Base-by-base conservation (phyloP, 2,888 invertebrate species). In the Cosmopolites sordidus region DNA sequence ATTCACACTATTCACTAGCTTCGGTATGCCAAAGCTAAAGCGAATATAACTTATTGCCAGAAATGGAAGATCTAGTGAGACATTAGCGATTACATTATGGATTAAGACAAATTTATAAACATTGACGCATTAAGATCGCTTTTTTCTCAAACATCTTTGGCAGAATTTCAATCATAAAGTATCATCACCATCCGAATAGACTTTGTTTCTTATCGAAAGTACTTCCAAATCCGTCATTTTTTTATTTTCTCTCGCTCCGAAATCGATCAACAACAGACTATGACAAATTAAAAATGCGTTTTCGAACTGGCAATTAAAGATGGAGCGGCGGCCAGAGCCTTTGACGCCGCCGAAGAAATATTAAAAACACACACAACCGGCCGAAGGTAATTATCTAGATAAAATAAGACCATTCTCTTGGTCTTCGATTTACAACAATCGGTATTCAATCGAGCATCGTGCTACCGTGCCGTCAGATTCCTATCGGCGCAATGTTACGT, bases 371-470 rank as follows among this genome's bases (percentile, higher is more conserved):
- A 12, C 11, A 33, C 12, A 3, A 11, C 33, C 11, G 33, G 4
- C 33, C 33, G 11, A 12, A 33, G 11, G 33, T 33, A 33, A 33
- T 33, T 33, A 33, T 33, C 33, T 33, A 33, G 33, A 33, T 33
- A 33, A 33, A 33, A 33, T 12, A 33, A 33, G 33, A 12, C 11
- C 33, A 12, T 33, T 33, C 33, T 33, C 12, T 12, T n/a, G n/a
- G 33, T 33, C 66, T 67, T 69, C 71, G 70, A 72, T 70, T 72
- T 71, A 72, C 71, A 70, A 70, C 71, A 72, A 74, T 74, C 73
- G 69, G 72, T 33, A 70, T 72, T 72, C 71, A 71, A 72, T 72
- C 67, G 68, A 60, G 65, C 66, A 65, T 63, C 64, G 58, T 60
- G 60, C 62, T 62, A 59, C 56, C 51, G 64, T 68, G 64, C 66